These are phyloP conservation scores for Drosophila phalerata DNA, from an alignment of 2,888 invertebrate genomes.

Conservation along the genomic window DNA sequence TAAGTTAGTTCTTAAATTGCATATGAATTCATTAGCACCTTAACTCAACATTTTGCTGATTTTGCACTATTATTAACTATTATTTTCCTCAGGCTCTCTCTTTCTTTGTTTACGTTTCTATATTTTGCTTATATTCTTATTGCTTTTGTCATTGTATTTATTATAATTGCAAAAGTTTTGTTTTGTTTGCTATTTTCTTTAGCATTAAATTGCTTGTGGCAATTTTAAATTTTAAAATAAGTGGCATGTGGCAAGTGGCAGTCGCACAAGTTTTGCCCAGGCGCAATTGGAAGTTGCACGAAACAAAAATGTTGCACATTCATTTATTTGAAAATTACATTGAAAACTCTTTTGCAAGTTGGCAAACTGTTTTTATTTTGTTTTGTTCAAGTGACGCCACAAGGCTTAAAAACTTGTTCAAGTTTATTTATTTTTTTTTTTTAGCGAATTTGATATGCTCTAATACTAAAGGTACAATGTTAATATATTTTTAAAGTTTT, in stretches of 20 bases:
- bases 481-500: background rate
- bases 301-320: conserved; percentile 32
- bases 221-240: conserved; percentile 52
- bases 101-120: background rate
- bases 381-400: conserved; percentile 21
- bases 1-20: conserved; percentile 12
- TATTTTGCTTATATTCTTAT: conserved; percentile 6
- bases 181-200: conserved; percentile 12
- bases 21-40: conserved; percentile 36
- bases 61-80: background rate
- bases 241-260: conserved; percentile 21
- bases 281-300: conserved; percentile 24
- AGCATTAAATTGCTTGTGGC: conserved; percentile 40
- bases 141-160: conserved; percentile 13
- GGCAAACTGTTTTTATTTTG: conserved; percentile 12
- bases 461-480: background rate
- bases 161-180: conserved; percentile 45
- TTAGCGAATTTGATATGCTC: conserved; percentile 14
- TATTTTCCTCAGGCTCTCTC: background rate
- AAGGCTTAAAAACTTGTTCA: conserved; percentile 36
- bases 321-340: conserved; percentile 41
- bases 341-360: conserved; percentile 34
- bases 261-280: background rate
- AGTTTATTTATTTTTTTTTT: conserved; percentile 11
- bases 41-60: conserved; percentile 19